Evolutionary conservation across 2,888 invertebrate species (phyloP).

Genomic region (Drosophila leonis): DNA sequence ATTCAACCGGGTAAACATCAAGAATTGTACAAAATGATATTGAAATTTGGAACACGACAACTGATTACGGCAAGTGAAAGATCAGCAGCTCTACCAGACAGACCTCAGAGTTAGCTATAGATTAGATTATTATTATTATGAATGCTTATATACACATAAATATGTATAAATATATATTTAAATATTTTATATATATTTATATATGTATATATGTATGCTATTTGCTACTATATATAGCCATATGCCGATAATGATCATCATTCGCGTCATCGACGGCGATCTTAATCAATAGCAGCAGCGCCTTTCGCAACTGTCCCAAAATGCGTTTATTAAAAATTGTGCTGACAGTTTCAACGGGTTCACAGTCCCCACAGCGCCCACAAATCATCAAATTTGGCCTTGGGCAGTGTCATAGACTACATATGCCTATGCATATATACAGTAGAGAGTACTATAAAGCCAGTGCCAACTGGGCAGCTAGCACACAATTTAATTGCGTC

Average conservation of each 20-base stretch:
- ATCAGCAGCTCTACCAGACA: constrained; percentile 36
- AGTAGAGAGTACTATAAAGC: constrained; percentile 30
- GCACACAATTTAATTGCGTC: constrained; percentile 52
- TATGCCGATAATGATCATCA: constrained; percentile 63
- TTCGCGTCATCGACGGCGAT: constrained; percentile 42
- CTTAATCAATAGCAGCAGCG: constrained; percentile 59
- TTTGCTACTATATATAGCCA: constrained; percentile 8
- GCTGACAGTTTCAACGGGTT: constrained; percentile 58
- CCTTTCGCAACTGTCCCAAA: constrained; percentile 58
- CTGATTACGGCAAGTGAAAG: constrained; percentile 56
- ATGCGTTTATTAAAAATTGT: constrained; percentile 68
- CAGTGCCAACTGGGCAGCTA: constrained; percentile 58
- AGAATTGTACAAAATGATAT: constrained; percentile 7
- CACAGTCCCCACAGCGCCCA: constrained; percentile 28
- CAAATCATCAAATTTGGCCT: constrained; percentile 54
- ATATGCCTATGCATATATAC: background rate
- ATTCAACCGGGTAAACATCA: background rate
- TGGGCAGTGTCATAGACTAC: constrained; percentile 61
- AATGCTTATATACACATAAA: constrained; percentile 22
- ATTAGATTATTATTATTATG: constrained; percentile 46
- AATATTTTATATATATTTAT: background rate
- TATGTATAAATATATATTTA: background rate
- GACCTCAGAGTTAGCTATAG: constrained; percentile 35
- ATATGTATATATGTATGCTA: background rate
- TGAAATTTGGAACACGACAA: constrained; percentile 34